Evolutionary conservation across 2,797 vertebrate species (phyloP), one percentile per base, ranked within the genome.

Genomic region (Apogon hyalosoma): DNA sequence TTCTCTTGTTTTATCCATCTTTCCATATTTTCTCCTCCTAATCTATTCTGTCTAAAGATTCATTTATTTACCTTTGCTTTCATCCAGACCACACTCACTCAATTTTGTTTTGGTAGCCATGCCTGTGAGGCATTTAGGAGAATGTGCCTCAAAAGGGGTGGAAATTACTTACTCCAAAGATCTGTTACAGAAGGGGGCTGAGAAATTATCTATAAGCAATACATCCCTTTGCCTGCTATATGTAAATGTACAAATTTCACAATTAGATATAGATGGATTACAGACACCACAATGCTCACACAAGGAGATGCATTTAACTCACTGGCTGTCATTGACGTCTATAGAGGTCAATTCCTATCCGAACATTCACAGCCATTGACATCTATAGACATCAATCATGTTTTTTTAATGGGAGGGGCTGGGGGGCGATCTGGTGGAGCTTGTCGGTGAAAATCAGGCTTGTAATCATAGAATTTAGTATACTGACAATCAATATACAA

Each of bases 1-100:
- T 28, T 73, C 60, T 74, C 48, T 53, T 59, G 52, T 40, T 61
- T 73, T 71, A 70, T 55, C 55, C 19, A 71, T 65, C 61, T 51
- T 50, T 76, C 13, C 48, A 58, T 36, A 69, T 71, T 51, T 33
- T 40, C 46, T 15, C 11, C 9, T 16, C 74, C 52, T 55, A 14
- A 56, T 62, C 61, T 81, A 77, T 75, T 77, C 11, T 50, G 56
- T 49, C 18, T 31, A 33, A 18, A 57, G 3, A 68, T 28, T 53
- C 19, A 62, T 57, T 12, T 12, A 21, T 80, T 56, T 39, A 52
- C 13, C 36, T 33, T 69, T 51, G 12, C 61, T 70, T 62, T 41
- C 56, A 79, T 46, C 42, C 15, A 51, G 16, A 45, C 53, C 60
- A 43, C 11, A 33, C 31, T 11, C 53, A 10, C 40, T 13, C 53